Base-by-base conservation (phyloP, 2,797 vertebrate genomes). In the Chiloscyllium punctatum region DNA sequence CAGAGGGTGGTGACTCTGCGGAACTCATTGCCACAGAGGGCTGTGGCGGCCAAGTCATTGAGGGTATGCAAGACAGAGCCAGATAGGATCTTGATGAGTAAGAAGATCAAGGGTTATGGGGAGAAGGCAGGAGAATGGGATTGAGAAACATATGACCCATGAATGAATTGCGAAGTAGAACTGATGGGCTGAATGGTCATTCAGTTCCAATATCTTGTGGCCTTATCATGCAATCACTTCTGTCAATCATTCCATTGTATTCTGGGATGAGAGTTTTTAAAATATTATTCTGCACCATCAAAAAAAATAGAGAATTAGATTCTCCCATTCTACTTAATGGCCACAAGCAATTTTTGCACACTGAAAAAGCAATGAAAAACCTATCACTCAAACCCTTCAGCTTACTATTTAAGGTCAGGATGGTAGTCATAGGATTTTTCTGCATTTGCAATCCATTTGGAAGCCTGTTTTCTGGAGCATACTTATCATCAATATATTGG, bases 361-460 rank as follows among this genome's bases (percentile, higher is more conserved):
- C 25, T 95, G 71, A 92, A 57, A 94, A 95, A 95, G 71, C 94
- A 95, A 95, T 77, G 71, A 95, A 57, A 94, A 77, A 77, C 48
- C 94, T 94, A 69, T 53, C 69, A 74, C 62, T 95, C 94, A 94
- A 33, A 51, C 42, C 48, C 94, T 77, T 77, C 94, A 74, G 27
- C 25, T 74, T 74, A 74, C 25, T 23, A 71, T 69, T 57, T 71
- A 13, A 94, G 66, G 66, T 72, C 92, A 71, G 66, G 66, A 92
- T 74, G 42, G 27, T 69, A 95, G 42, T 71, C 66, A 53, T 30
- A 95, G 94, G 48, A 77, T 77, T 95, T 48, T 95, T 77, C 71
- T 95, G 69, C 33, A 72, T 95, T 72, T 95, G 94, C 33, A 53
- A 27, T 51, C 51, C 42, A 95, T 33, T 94, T 69, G 18, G n/a